phyloP scores from a whole-genome alignment of 2,797 vertebrate species.

The Anguilla marmorata region DNA sequence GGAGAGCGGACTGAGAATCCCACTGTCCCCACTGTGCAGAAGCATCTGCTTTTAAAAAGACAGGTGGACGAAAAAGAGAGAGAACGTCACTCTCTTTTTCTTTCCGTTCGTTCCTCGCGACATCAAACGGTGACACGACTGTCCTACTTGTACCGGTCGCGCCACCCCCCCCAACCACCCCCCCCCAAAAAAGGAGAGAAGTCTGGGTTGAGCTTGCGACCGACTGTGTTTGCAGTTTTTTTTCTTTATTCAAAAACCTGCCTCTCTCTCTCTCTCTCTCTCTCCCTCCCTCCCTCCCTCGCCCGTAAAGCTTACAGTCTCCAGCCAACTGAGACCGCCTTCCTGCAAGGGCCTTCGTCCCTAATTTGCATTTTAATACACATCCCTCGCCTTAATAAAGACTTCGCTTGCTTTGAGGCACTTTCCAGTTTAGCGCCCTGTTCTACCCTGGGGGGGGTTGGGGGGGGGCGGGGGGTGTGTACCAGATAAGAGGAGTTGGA shows the following conservation, averaged over 20 bases:
- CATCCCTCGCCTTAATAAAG: constrained; percentile 26
- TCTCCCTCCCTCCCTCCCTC: not conserved
- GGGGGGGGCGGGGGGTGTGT: not conserved
- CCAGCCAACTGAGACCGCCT: not conserved
- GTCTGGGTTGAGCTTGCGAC: not conserved
- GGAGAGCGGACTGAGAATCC: not conserved
- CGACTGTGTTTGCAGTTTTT: not conserved
- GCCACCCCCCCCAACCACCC: not conserved
- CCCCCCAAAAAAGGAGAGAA: not conserved
- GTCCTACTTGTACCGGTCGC: not conserved
- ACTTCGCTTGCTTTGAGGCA: constrained; percentile 23
- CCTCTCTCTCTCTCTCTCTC: not conserved
- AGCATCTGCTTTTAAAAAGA: not conserved
- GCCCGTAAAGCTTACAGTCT: not conserved
- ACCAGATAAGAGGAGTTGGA: not conserved
- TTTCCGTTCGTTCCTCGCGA: not conserved
- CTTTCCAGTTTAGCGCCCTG: constrained; percentile 10
- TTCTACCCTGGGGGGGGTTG: not conserved
- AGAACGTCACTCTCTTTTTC: not conserved
- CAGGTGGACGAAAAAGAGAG: not conserved
- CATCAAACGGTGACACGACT: not conserved
- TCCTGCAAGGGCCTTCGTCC: not conserved
- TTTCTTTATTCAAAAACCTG: not conserved
- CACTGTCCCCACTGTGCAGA: not conserved
- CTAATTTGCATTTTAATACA: constrained; percentile 34